A percentile compares a stretch with the other conserved stretches of the same genome.
phyloP scores from a whole-genome alignment of 2,888 invertebrate species.

The Pristionchus entomophagus region DNA sequence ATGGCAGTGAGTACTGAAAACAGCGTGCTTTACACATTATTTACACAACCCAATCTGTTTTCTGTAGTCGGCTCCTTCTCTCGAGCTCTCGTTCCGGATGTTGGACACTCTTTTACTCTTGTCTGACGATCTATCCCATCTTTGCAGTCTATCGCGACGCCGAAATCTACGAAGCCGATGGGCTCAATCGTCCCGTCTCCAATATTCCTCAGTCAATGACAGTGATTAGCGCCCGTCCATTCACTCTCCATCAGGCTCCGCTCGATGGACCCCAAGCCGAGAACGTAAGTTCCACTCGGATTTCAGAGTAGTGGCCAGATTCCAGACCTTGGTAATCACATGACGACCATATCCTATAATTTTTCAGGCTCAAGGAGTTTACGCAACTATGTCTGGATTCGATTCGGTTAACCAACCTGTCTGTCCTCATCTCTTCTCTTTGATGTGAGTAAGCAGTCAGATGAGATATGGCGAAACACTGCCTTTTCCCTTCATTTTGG shows the following conservation, averaged over 20 bases:
- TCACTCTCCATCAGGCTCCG: not conserved
- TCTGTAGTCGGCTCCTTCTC: too few relatives aligned
- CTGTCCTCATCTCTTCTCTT: not conserved
- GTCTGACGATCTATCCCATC: too few relatives aligned
- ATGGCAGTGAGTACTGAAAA: not conserved
- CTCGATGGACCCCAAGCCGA: not conserved
- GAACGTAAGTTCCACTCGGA: not conserved
- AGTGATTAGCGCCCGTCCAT: not conserved
- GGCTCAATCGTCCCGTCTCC: not conserved
- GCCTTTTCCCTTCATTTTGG: too few relatives aligned
- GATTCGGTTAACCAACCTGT: not conserved
- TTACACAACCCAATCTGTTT: too few relatives aligned
- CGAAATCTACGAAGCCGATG: not conserved
- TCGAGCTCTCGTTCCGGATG: not conserved
- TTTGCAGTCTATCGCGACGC: not conserved
- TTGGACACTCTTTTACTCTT: too few relatives aligned
- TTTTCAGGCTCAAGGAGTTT: not conserved
- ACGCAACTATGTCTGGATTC: not conserved
- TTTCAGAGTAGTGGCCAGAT: too few relatives aligned
- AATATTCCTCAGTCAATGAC: not conserved
- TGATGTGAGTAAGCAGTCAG: not conserved
- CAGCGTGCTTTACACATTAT: too few relatives aligned
- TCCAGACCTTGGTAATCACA: too few relatives aligned
- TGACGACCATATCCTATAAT: too few relatives aligned
- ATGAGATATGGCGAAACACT: too few relatives aligned